Evolutionary conservation across 2,113 vertebrate species (phyloP), one percentile per base, ranked within the genome.

Genomic region (Dasyornis broadbenti): DNA sequence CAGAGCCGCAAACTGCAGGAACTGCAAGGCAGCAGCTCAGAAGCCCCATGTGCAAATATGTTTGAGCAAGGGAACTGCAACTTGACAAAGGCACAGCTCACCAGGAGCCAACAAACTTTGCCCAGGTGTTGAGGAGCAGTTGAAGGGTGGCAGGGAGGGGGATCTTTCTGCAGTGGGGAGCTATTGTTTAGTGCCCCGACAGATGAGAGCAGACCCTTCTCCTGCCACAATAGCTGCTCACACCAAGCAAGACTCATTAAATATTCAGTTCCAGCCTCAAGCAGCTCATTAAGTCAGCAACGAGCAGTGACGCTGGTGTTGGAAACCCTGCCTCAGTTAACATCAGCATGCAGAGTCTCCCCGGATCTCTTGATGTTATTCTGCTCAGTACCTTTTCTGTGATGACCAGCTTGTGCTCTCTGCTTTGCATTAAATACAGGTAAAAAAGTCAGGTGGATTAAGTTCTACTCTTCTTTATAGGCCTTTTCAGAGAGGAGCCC

Each of bases 381-480:
- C 97, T 96, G 95, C 97, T 95, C 95, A 96, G 95, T 92, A 96
- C 97, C 96, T 97, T 97, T 96, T 97, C 97, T 97, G 92, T 97
- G 98, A 99, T 99, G 98, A 98, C 98, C 98, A 98, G 98, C 95
- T 96, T 98, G 93, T 99, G 98, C 97, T 99, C 98, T 85, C 97
- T 99, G 93, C 98, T 98, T 97, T 99, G 98, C 98, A 93, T 98
- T 95, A 98, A 98, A 97, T 99, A 98, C 98, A 99, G 98, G 98
- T 99, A 99, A 88, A 86, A 89, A 94, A 66, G 60, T 61, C 79
- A 96, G 81, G 90, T 84, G 75, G 65, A 71, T n/a, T 66, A 35
- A 84, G 90, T 61, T 89, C 72, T 89, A 44, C 92, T 97, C 6
- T 92, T 94, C 90, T 92, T 82, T 80, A 50, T 15, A 82, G 91